Evolutionary conservation across 2,113 vertebrate species (phyloP).

Genomic region (Chaetorhynchus papuensis): DNA sequence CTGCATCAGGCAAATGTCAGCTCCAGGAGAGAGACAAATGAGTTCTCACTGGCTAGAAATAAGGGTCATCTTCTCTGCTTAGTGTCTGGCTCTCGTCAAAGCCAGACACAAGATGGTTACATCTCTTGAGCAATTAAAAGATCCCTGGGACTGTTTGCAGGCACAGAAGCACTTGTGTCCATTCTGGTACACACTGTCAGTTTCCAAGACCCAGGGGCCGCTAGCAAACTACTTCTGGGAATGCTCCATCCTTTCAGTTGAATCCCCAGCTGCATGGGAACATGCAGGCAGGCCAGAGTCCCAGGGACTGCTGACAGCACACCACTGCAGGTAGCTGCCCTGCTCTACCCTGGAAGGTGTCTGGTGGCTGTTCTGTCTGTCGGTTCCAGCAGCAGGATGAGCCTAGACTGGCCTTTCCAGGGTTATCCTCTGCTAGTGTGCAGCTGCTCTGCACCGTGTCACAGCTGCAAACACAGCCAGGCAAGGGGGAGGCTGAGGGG

Average conservation of each 20-base stretch:
- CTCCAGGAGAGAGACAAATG: not conserved
- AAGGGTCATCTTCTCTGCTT: not conserved
- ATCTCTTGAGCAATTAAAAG: not conserved
- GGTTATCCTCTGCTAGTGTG: rapidly evolving
- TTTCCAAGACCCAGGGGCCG: not conserved
- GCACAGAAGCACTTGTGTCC: not conserved
- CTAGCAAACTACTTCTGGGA: not conserved
- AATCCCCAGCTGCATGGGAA: not conserved
- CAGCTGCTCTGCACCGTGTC: not conserved
- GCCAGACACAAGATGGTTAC: not conserved
- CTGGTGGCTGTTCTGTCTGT: not conserved
- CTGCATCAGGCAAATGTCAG: not conserved
- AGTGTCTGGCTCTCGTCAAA: not conserved
- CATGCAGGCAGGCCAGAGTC: not conserved
- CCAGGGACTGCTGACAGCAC: not conserved
- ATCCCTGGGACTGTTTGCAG: not conserved
- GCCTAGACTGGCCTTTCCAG: not conserved
- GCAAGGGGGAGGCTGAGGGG: not conserved
- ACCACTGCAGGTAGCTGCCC: not conserved
- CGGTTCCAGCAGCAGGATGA: not conserved
- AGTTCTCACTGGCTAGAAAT: not conserved
- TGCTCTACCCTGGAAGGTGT: not conserved
- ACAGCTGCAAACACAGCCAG: not conserved
- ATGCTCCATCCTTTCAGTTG: not conserved
- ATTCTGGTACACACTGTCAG: not conserved